Evolutionary conservation across 64 coral and sea anemone species (phyloP).

Genomic region (Anthopleura sola): DNA sequence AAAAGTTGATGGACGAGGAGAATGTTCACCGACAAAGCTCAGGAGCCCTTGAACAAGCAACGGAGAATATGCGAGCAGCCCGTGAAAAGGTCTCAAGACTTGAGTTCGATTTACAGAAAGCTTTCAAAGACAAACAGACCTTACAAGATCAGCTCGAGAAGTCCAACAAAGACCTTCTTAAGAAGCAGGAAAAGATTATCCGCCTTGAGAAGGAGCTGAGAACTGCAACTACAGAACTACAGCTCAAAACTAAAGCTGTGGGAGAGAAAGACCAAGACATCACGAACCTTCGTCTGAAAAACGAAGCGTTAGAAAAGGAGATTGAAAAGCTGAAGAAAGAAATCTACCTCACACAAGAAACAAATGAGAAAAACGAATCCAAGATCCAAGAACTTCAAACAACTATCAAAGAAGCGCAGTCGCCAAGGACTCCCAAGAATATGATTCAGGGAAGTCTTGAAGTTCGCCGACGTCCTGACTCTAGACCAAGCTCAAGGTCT

Average conservation of each 20-base stretch:
- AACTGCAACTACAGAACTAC: conserved; percentile 44
- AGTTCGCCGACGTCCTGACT: conserved; percentile 31
- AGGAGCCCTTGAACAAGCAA: conserved; percentile 58
- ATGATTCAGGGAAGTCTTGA: conserved; percentile 38
- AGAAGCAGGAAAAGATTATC: conserved; percentile 81
- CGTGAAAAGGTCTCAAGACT: conserved; percentile 42
- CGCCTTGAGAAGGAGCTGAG: conserved; percentile 83
- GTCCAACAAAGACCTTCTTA: conserved; percentile 69
- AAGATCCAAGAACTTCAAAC: conserved; percentile 56
- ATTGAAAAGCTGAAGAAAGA: conserved; percentile 93
- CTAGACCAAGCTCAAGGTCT: conserved; percentile 17
- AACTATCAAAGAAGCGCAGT: conserved; percentile 18
- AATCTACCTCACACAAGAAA: conserved; percentile 73
- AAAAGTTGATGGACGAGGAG: conserved; percentile 70
- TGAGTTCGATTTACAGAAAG: conserved; percentile 54
- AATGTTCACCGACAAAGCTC: conserved; percentile 75
- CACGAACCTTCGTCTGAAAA: conserved; percentile 43
- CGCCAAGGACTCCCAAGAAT: conserved; percentile 3
- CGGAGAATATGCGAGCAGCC: conserved; percentile 32
- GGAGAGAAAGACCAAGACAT: conserved; percentile 79
- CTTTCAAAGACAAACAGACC: conserved; percentile 45
- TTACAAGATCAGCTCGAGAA: conserved; percentile 80
- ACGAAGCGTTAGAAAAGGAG: conserved; percentile 66
- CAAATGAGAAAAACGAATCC: conserved; percentile 64
- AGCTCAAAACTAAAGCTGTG: conserved; percentile 67